Evolutionary conservation across 23 tunicate genomes (phyloP), one percentile per base, ranked within the genome.

Genomic region (Ascidia mentula): DNA sequence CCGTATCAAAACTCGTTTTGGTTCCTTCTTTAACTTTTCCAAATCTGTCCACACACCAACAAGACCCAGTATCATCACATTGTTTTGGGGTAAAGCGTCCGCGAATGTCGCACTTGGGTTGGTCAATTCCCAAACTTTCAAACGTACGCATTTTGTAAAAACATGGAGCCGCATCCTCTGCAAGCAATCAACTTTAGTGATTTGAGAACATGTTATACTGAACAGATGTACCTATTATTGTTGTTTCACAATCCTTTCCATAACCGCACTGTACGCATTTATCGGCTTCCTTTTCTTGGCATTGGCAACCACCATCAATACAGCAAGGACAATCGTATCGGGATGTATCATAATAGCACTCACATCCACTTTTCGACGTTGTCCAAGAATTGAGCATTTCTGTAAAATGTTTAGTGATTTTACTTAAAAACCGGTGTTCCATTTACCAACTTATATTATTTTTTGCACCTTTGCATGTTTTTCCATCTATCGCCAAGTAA

Each of bases 251-350:
- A 32, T 69, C 69, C 28, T 84, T 76, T 40, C 88, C 88, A 34
- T 84, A 77, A 45, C 88, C 88, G 36, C 88, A 84, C n/a, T 84
- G 88, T 32, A 84, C 88, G 38, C 88, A 84, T 76, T 80, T 76
- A 17, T 30, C 36, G 6, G 81, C 37, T 40, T 77, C 77, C 53
- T 59, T 60, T 35, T 39, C 9, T 20, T 34, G 46, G 32, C 88
- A 84, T 26, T 84, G 88, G 74, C 88, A 84, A 31, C 88, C 88
- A 30, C 88, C 88, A 24, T 81, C 82, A 31, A 84, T 84, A 36
- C 88, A 84, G 46, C 88, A 84, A 7, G 88, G 74, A 37, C 88
- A 84, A 37, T 84, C 88, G 0, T 40, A 60, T 24, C 82, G 59
- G 26, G 88, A 36, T 69, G 42, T 46, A 26, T 84, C 82, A 32